These are phyloP conservation scores for Arenaria interpres DNA, from an alignment of 2,113 vertebrate species.

Conservation along the genomic window DNA sequence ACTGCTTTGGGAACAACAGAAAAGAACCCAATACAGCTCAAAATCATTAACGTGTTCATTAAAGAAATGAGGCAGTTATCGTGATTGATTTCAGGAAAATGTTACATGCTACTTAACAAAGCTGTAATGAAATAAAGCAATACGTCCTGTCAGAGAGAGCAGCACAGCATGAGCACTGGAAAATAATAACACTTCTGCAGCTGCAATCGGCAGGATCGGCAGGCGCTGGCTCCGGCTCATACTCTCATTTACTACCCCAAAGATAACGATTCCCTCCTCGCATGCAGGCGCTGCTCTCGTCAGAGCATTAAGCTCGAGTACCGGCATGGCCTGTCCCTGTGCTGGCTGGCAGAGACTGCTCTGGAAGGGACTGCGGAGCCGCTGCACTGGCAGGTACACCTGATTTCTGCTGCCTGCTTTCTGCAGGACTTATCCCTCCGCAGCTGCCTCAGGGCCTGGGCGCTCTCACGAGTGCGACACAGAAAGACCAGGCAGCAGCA, in stretches of 20 bases:
- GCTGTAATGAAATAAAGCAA: not conserved
- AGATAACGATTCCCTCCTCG: not conserved
- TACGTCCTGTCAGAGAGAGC: not conserved
- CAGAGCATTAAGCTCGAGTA: rapidly evolving
- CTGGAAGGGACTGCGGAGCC: not conserved
- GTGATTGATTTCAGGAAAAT: not conserved
- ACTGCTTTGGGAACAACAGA: not conserved
- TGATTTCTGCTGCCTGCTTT: not conserved
- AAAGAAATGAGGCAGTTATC: not conserved
- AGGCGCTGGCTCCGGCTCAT: not conserved
- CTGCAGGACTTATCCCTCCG: too few relatives aligned
- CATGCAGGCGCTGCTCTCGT: not conserved
- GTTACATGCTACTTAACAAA: not conserved
- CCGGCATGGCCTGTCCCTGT: not conserved
- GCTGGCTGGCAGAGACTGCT: not conserved
- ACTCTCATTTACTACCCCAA: not conserved
- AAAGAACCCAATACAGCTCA: not conserved
- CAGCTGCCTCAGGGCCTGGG: not conserved
- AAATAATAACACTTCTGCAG: not conserved
- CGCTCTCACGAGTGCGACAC: not conserved
- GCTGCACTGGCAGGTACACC: rapidly evolving
- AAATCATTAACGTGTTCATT: not conserved
- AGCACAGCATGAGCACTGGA: not conserved
- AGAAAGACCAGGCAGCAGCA: not conserved
- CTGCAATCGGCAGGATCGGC: not conserved